Percentiles rank a stretch among this genome's conserved stretches.
Conservation (phyloP, 1,140 invertebrate genomes). For the Phthorimaea operculella region DNA sequence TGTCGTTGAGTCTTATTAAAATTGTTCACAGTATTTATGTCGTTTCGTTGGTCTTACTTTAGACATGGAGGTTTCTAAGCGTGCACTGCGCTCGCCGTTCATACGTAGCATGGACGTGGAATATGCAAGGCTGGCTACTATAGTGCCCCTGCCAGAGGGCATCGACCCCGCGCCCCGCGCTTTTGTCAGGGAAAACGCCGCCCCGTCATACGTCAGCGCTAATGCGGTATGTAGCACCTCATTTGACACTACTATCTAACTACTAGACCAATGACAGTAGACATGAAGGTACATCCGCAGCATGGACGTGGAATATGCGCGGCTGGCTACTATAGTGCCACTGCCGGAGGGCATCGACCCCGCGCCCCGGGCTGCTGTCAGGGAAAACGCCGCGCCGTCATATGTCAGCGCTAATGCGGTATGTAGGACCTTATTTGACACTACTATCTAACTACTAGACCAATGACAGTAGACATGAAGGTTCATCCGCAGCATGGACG, state of each 20-base stretch:
- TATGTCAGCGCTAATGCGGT: no score
- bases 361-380: no score
- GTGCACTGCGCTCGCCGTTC: constrained; percentile 84
- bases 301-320: neutral
- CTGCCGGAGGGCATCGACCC: neutral
- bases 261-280: neutral
- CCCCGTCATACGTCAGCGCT: constrained; percentile 69
- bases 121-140: constrained; percentile 84
- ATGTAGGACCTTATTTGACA: no score
- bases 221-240: neutral
- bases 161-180: constrained; percentile 70
- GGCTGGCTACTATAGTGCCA: neutral
- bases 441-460: no score
- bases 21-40: no score
- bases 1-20: no score
- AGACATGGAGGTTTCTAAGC: no score
- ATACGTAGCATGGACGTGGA: constrained; percentile 97
- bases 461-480: no score
- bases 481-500: constrained; percentile 96
- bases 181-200: constrained; percentile 75
- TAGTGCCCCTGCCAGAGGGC: constrained; percentile 77
- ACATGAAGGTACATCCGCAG: neutral
- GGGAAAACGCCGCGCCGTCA: no score
- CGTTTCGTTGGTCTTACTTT: no score
- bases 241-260: no score